Base-by-base conservation (phyloP, 2,797 vertebrate species). In the Acridotheres tristis region DNA sequence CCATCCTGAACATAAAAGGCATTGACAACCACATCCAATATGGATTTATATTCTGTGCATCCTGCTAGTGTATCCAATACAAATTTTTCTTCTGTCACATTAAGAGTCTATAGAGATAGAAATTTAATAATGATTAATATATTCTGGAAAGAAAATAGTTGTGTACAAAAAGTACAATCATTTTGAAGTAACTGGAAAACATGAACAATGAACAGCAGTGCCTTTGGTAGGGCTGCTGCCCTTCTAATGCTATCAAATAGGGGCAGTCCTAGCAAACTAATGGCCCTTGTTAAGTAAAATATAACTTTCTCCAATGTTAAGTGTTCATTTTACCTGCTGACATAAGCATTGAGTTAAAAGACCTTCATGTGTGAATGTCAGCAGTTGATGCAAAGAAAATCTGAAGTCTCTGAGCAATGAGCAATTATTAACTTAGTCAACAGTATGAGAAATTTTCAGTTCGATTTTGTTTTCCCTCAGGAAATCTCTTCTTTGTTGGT, bases 1-100 rank as follows among this genome's bases (percentile, higher is more conserved):
- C 98, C 98, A 25, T 98, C 97, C 51, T 92, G 98, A 38, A 75
- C 93, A 74, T 98, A 99, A 97, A 99, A 99, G 30, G 98, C 97
- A 27, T 97, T 96, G 63, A 99, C 94, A 25, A 99, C 98, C 42
- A 98, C 76, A 45, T 98, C 97, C 96, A 99, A 87, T 66, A 99
- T 80, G 77, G 97, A 97, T 95, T 96, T 98, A 88, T 99, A 97
- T 88, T 98, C 98, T 38, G 98, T 93, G 89, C 99, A 99, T 75
- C 99, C 99, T 48, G 98, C 97, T 51, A 99, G 79, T 17, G 98
- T 94, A 58, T 98, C 98, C 57, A 98, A 90, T 23, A 98, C 82
- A 92, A 99, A 99, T 10, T 94, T 97, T 96, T 96, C 97, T 54
- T 98, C 97, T 76, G 61, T 73, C 66, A 90, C 21, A 8, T 97